phyloP scores from a whole-genome alignment of 1,140 invertebrate genomes.

The Sarcophaga peregrina region DNA sequence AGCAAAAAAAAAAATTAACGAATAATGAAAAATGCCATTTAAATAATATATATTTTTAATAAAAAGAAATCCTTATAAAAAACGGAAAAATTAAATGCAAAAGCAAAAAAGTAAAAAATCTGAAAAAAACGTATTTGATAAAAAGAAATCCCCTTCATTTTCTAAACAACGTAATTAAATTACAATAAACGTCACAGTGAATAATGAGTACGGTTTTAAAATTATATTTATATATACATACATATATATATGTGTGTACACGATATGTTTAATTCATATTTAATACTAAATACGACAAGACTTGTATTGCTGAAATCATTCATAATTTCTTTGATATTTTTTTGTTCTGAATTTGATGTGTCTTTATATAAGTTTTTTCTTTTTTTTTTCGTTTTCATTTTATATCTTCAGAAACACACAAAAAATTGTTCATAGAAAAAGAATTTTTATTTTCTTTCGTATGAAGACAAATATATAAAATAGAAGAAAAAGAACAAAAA shows the following conservation, averaged over 20 bases:
- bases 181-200: slow-evolving; percentile 1
- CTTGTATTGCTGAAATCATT: background rate
- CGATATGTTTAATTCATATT: no score
- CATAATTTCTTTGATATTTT: background rate
- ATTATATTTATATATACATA: background rate
- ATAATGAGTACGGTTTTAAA: background rate
- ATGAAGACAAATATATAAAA: background rate
- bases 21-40: background rate
- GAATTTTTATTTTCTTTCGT: background rate
- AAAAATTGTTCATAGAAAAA: background rate
- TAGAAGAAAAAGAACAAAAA: background rate
- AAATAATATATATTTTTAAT: slow-evolving; percentile 21
- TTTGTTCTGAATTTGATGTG: background rate
- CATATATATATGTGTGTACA: background rate
- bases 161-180: background rate
- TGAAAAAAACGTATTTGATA: background rate
- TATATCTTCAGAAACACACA: background rate
- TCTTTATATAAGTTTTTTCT: background rate
- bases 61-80: background rate
- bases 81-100: background rate
- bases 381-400: background rate
- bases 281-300: no score
- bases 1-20: background rate
- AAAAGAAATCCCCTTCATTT: background rate
- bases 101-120: background rate